These are phyloP conservation scores for Drosophila meridionalis DNA, from an alignment of 2,888 invertebrate species.

Conservation along the genomic window DNA sequence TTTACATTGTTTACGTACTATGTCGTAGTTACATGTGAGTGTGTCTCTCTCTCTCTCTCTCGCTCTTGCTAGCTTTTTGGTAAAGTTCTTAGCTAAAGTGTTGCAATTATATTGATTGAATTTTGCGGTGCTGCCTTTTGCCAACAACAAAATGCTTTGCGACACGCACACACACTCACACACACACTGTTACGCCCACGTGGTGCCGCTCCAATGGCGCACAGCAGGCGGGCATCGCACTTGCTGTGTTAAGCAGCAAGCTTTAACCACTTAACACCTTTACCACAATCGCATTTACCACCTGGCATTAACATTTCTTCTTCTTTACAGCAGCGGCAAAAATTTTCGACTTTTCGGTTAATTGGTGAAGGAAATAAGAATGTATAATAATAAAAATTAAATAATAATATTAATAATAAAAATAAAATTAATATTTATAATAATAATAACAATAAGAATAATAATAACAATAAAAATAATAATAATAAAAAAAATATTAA, in stretches of 20 bases:
- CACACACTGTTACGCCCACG: conserved; percentile 19
- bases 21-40: conserved; percentile 55
- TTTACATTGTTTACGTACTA: conserved; percentile 75
- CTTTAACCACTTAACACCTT: conserved; percentile 32
- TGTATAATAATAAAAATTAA: too few relatives aligned
- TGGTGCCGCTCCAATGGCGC: conserved; percentile 2
- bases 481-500: too few relatives aligned
- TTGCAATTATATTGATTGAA: conserved; percentile 78
- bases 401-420: too few relatives aligned
- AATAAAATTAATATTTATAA: too few relatives aligned
- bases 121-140: conserved; percentile 61
- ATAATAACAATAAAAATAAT: too few relatives aligned
- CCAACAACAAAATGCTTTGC: conserved; percentile 28
- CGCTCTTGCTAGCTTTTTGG: conserved; percentile 28
- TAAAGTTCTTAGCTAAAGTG: conserved; percentile 69
- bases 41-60: not conserved
- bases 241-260: conserved; percentile 29
- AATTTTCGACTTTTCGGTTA: not conserved
- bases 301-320: conserved; percentile 11
- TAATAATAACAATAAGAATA: too few relatives aligned
- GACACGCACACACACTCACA: conserved; percentile 1
- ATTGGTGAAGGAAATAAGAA: not conserved
- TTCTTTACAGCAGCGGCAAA: not conserved
- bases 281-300: conserved; percentile 16
- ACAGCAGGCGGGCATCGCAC: conserved; percentile 32